Evolutionary conservation across 2,113 vertebrate genomes (phyloP).

Genomic region (Notothenia rossii): DNA sequence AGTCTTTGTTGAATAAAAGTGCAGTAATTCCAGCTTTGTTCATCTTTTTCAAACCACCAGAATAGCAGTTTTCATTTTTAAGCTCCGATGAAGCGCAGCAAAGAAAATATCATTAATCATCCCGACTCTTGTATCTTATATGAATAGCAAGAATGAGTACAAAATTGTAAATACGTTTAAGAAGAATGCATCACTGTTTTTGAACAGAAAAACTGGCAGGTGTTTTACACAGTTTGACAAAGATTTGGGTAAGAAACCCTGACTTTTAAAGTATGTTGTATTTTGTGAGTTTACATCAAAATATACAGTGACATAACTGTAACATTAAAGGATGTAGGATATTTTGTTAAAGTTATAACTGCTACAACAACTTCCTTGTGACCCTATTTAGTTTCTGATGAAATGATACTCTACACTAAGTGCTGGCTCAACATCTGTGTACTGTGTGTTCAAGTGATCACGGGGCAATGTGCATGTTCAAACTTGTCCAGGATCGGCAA

Average conservation of each 20-base stretch:
- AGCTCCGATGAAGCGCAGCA: not conserved
- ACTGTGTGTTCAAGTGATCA: conserved; percentile 37
- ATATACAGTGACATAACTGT: not conserved
- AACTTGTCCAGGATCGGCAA: conserved; percentile 57
- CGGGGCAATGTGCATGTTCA: conserved; percentile 32
- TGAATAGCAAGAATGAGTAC: not conserved
- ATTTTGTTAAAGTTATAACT: conserved; percentile 10
- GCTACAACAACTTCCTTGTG: conserved; percentile 25
- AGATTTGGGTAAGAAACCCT: not conserved
- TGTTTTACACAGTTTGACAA: not conserved
- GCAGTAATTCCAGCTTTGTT: not conserved
- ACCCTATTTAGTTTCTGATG: conserved; percentile 52
- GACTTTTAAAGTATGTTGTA: not conserved
- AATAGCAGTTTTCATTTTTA: no score
- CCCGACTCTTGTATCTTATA: not conserved
- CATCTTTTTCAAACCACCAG: not conserved
- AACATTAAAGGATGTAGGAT: not conserved
- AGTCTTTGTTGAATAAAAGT: not conserved
- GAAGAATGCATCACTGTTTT: not conserved
- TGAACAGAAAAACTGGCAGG: not conserved
- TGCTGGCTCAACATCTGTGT: conserved; percentile 53
- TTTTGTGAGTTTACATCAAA: not conserved
- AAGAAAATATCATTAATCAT: not conserved
- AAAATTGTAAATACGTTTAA: not conserved
- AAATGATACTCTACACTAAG: conserved; percentile 29